These are phyloP conservation scores for Cepaea nemoralis DNA, from an alignment of 1,140 invertebrate species.

Conservation along the genomic window DNA sequence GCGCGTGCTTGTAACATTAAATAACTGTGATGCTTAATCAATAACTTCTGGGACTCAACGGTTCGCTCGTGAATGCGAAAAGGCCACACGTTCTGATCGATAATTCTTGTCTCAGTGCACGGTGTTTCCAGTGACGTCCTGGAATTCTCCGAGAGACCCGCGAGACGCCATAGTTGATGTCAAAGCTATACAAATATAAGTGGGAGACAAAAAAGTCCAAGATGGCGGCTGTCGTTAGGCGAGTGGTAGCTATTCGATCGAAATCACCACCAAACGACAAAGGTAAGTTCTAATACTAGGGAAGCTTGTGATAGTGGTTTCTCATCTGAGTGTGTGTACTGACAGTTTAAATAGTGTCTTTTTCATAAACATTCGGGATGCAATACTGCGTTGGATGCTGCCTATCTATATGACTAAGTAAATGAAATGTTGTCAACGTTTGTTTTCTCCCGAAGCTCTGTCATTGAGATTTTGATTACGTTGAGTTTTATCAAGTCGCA, in stretches of 20 bases:
- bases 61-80: constrained; percentile 8
- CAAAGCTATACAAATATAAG: not conserved
- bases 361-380: too few species aligned
- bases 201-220: constrained; percentile 13
- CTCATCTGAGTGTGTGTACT: too few species aligned
- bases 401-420: too few species aligned
- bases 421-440: too few species aligned
- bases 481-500: too few species aligned
- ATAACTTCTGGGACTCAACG: constrained; percentile 2
- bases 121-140: not conserved
- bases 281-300: constrained; percentile 12
- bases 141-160: constrained; percentile 5
- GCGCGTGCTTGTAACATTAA: not conserved
- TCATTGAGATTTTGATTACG: too few species aligned
- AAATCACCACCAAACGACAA: constrained; percentile 30
- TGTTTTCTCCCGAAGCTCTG: too few species aligned
- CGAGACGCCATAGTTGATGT: not conserved
- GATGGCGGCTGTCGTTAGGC: constrained; percentile 29
- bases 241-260: constrained; percentile 17
- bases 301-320: not conserved
- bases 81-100: constrained; percentile 10
- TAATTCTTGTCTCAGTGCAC: constrained; percentile 20
- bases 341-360: too few species aligned
- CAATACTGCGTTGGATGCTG: too few species aligned
- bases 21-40: not conserved